phyloP scores from a whole-genome alignment of 2,113 vertebrate species.

The Albula goreensis region DNA sequence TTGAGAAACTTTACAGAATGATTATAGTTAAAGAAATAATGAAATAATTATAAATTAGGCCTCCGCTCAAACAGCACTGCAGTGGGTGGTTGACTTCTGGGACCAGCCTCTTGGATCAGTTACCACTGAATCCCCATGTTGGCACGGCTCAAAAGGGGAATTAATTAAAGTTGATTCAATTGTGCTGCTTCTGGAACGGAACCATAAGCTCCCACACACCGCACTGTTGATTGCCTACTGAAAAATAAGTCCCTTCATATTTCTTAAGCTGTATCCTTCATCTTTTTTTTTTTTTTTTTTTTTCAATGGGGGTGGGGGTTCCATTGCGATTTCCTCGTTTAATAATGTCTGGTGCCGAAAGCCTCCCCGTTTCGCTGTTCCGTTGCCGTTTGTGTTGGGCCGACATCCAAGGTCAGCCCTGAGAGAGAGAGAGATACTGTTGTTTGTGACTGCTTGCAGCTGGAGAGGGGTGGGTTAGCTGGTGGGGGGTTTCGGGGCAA shows the following conservation, averaged over 20 bases:
- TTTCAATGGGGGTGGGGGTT: neutral
- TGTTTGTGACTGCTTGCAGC: constrained; percentile 39
- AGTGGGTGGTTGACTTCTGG: neutral
- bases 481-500: neutral
- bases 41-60: no score
- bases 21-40: no score
- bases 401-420: constrained; percentile 25
- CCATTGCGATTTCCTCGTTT: neutral
- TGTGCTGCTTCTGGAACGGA: neutral
- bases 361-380: neutral
- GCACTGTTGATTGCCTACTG: neutral
- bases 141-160: neutral
- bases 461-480: constrained; percentile 19
- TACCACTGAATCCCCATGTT: neutral
- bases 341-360: neutral
- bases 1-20: no score
- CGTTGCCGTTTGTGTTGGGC: constrained; percentile 15
- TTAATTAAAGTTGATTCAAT: neutral
- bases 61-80: neutral
- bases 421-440: constrained; percentile 40
- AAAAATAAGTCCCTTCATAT: neutral
- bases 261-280: neutral
- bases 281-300: neutral
- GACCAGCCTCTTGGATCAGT: neutral
- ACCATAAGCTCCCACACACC: neutral